Evolutionary conservation across 1,140 invertebrate species (phyloP).

Genomic region (Epicauta chinensis): DNA sequence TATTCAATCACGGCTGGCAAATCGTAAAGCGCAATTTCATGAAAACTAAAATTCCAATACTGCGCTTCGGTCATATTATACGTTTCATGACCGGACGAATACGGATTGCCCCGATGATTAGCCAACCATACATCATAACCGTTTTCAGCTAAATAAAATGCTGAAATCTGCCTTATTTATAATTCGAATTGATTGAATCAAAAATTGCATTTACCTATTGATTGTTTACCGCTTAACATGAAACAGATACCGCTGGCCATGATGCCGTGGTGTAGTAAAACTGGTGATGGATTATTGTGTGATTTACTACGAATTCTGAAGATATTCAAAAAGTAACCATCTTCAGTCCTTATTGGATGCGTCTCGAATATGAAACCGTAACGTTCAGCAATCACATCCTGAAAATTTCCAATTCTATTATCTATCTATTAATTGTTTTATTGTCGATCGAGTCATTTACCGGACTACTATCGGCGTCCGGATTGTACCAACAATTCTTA

Average conservation of each 20-base stretch:
- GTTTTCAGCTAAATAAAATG: conserved; percentile 5
- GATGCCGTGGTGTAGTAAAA: conserved; percentile 5
- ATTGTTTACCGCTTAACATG: not conserved
- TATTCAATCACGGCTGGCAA: conserved; percentile 4
- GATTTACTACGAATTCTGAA: not conserved
- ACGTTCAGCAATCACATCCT: not conserved
- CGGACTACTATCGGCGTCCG: not conserved
- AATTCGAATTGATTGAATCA: not conserved
- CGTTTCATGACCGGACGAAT: not conserved
- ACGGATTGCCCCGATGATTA: not conserved
- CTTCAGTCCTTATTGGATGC: not conserved
- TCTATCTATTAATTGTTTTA: not conserved
- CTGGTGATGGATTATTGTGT: not conserved
- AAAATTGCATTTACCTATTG: conserved; percentile 2
- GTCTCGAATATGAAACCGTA: not conserved
- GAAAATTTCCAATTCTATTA: not conserved
- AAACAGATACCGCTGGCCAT: not conserved
- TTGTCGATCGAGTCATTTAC: not conserved
- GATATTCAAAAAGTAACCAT: conserved; percentile 5
- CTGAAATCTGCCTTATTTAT: not conserved
- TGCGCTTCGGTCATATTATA: conserved; percentile 1
- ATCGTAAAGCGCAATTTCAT: conserved; percentile 7
- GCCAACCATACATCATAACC: conserved; percentile 6
- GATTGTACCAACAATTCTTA: conserved; percentile 6
- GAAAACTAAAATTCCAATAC: conserved; percentile 9